Conservation (phyloP, 53 echinoderm and acorn worm species). For the Paracentrotus lividus region DNA sequence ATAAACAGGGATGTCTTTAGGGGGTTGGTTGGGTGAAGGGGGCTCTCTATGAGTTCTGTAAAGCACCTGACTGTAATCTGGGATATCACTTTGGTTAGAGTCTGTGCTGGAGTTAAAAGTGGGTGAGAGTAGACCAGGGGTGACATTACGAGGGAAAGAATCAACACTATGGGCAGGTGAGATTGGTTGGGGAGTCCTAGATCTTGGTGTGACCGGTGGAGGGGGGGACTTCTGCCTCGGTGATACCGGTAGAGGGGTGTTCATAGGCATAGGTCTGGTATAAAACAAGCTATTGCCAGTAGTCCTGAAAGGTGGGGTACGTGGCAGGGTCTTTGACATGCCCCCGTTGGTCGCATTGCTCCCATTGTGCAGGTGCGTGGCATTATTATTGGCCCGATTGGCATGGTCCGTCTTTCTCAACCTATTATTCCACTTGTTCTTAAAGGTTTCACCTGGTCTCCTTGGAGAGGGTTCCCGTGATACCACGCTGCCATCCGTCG, state of each 20-base stretch:
- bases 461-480: slow-evolving; percentile 88
- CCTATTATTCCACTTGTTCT: slow-evolving; percentile 66
- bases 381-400: slow-evolving; percentile 70
- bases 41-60: slow-evolving; percentile 2
- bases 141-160: slow-evolving; percentile 49
- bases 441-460: slow-evolving; percentile 86
- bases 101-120: not conserved
- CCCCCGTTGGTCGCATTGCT: slow-evolving; percentile 38
- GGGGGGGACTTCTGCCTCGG: slow-evolving; percentile 49
- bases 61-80: slow-evolving; percentile 26
- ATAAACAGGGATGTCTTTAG: not conserved
- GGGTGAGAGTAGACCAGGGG: slow-evolving; percentile 8
- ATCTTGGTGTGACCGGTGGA: not conserved
- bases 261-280: slow-evolving; percentile 44
- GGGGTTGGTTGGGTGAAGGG: not conserved
- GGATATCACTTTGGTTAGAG: slow-evolving; percentile 16
- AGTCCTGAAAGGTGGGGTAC: slow-evolving; percentile 45
- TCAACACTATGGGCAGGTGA: slow-evolving; percentile 6
- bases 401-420: slow-evolving; percentile 48
- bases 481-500: slow-evolving; percentile 61
- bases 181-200: slow-evolving; percentile 42
- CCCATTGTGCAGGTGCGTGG: slow-evolving; percentile 70
- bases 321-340: slow-evolving; percentile 54
- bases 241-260: slow-evolving; percentile 53
- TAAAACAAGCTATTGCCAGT: slow-evolving; percentile 66